Base-by-base conservation (phyloP, 2,113 vertebrate species). In the Alouatta palliata region DNA sequence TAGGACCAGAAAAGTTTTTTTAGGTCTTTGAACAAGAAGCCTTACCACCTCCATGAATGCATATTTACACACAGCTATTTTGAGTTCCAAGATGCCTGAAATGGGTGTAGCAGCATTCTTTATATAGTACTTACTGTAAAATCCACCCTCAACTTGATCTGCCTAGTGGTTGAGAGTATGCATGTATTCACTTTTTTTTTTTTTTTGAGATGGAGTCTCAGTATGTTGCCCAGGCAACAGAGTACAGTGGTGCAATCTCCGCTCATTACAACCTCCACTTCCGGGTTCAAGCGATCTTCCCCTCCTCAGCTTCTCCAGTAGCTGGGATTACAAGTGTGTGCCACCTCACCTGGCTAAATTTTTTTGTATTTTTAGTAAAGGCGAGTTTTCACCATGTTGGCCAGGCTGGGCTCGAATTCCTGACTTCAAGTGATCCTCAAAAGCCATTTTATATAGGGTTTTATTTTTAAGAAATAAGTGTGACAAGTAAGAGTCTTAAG, bases 401-500 rank as follows among this genome's bases (percentile, higher is more conserved):
- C 61, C 12, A 64, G 27, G 27, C 61, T 64, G 61, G 27, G 30
- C 61, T 64, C 27, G 27, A 64, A 32, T 30, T 64, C 61, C 61
- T 64, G 61, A 64, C 61, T 30, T 64, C 27, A 30, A 64, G 12
- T 64, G 27, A 87, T 76, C 27, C 75, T 47, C 20, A 75, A 40
- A 52, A 80, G 43, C 23, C 79, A 35, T 81, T 96, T 90, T 54
- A 82, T 37, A 77, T 52, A 86, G 4, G 43, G 9, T 83, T 90
- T 90, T 85, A 87, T 52, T 88, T 91, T 32, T 61, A 43, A 70
- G 47, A 87, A 96, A 43, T 82, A 82, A 97, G 14, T 68, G 20
- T 4, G 27, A 12, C 52, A 8, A 85, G 19, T 37, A 79, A n/a
- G 88, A 40, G 76, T 94, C 49, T 83, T 81, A 90, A 94, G 47